These are phyloP conservation scores for Rhea americana DNA, from an alignment of 2,113 vertebrate genomes.

Conservation along the genomic window DNA sequence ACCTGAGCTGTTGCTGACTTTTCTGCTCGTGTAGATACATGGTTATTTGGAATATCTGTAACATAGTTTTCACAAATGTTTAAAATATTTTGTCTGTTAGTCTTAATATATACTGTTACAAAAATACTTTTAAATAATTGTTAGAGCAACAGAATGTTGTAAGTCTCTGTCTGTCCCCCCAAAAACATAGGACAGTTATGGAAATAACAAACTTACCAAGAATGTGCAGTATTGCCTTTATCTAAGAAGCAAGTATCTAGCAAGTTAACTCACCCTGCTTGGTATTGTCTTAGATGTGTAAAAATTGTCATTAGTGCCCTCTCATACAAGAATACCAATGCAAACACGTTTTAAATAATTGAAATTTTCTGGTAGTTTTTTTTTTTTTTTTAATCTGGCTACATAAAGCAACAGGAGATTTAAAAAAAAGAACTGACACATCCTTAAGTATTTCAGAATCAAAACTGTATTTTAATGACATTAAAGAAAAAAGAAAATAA, in stretches of 20 bases:
- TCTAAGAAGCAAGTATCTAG: neutral
- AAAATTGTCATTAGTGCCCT: neutral
- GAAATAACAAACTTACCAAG: neutral
- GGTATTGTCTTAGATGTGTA: neutral
- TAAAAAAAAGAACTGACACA: neutral
- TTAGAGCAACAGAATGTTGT: neutral
- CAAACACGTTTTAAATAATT: conserved; percentile 8
- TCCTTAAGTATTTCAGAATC: neutral
- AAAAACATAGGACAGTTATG: neutral
- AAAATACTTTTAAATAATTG: neutral
- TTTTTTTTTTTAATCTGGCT: neutral
- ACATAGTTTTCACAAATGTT: neutral
- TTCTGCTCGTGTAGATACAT: neutral
- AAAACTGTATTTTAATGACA: neutral
- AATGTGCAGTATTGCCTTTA: neutral
- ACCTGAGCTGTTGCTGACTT: neutral
- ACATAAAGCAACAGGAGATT: neutral
- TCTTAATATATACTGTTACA: neutral
- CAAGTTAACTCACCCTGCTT: neutral
- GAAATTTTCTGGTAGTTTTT: neutral
- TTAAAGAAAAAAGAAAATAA: neutral
- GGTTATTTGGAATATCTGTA: neutral
- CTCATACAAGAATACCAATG: neutral
- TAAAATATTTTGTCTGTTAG: neutral
- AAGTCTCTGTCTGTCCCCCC: neutral